Conservation (phyloP, 2,113 vertebrate genomes). For the Formicarius rufipectus region DNA sequence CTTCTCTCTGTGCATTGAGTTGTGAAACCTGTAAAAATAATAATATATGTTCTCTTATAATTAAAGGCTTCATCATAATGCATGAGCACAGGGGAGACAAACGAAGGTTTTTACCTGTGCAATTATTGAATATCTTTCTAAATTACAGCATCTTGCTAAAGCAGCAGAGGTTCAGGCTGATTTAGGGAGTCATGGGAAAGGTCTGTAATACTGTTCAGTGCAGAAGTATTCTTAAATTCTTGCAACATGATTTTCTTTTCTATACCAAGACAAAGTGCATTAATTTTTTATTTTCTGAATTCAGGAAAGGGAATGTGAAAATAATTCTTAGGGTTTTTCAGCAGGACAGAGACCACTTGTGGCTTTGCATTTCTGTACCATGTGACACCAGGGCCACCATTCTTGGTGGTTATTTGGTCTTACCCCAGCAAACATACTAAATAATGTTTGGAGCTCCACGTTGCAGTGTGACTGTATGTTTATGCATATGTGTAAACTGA, state of each 20-base stretch:
- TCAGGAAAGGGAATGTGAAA: not conserved
- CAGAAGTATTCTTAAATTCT: not conserved
- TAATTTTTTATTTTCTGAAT: not conserved
- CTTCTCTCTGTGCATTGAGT: not conserved
- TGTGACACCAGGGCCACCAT: not conserved
- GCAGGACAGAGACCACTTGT: not conserved
- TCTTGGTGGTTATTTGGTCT: not conserved
- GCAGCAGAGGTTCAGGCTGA: not conserved
- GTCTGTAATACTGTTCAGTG: not conserved
- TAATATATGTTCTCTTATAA: not conserved
- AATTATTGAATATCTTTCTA: slow-evolving; percentile 36
- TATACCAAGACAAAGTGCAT: not conserved
- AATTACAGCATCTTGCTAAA: slow-evolving; percentile 24
- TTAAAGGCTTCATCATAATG: slow-evolving; percentile 17
- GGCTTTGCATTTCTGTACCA: not conserved
- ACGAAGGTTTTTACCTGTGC: not conserved
- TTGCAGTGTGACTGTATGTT: not conserved
- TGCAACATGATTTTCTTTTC: not conserved
- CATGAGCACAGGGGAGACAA: not conserved
- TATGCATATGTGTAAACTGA: not conserved
- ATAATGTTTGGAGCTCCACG: not conserved
- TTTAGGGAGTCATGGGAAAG: not conserved
- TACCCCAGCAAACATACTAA: not conserved
- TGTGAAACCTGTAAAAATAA: slow-evolving; percentile 16
- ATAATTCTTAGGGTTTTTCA: not conserved